A percentile compares a stretch with the other conserved stretches of the same genome.
Conservation (phyloP, 2,797 vertebrate species). For the Coregonus sp. region DNA sequence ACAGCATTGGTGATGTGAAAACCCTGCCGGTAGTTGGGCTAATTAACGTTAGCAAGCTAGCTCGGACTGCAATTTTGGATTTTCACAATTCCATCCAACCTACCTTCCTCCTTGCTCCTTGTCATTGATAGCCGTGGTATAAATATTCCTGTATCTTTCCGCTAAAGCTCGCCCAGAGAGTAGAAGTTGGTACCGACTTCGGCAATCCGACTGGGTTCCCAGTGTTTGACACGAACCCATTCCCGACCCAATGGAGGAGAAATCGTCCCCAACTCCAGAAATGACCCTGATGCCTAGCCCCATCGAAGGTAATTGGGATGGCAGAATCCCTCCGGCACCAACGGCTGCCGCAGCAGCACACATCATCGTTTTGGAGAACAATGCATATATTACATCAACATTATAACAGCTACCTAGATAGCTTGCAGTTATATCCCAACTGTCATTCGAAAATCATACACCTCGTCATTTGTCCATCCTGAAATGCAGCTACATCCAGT, state of each 20-base stretch:
- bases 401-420: conserved; percentile 50
- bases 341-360: conserved; percentile 77
- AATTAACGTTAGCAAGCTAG: conserved; percentile 24
- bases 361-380: conserved; percentile 83
- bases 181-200: conserved; percentile 94
- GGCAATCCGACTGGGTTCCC: conserved; percentile 84
- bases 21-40: background rate
- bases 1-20: background rate
- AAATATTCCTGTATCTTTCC: conserved; percentile 92
- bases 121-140: conserved; percentile 92
- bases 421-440: conserved; percentile 46
- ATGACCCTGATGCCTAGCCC: conserved; percentile 80
- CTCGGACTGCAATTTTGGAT: conserved; percentile 36
- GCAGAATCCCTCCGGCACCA: conserved; percentile 72
- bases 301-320: conserved; percentile 77
- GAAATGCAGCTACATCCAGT: conserved; percentile 60
- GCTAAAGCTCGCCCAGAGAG: conserved; percentile 95
- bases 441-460: conserved; percentile 43
- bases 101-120: conserved; percentile 94
- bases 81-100: conserved; percentile 30
- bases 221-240: conserved; percentile 77
- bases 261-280: conserved; percentile 71
- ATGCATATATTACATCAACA: conserved; percentile 78
- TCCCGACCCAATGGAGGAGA: conserved; percentile 72
- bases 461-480: conserved; percentile 54